Evolutionary conservation across 2,797 vertebrate species (phyloP), one percentile per base, ranked within the genome.

Genomic region (Enteromius mattozi): DNA sequence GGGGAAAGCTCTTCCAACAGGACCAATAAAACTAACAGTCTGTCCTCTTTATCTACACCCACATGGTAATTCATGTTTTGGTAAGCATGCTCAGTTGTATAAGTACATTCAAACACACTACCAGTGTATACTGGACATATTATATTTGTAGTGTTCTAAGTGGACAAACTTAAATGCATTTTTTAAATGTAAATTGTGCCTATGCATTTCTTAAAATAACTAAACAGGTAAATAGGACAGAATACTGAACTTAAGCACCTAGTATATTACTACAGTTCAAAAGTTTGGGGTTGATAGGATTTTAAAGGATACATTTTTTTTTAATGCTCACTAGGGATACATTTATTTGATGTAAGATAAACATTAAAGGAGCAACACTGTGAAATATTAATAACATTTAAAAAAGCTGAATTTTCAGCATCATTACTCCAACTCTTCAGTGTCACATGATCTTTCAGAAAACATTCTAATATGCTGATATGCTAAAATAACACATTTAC

Each of bases 1-100:
- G 87, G 30, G 68, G 61, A 59, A 54, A 24, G 83, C 82, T 45
- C 24, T 76, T 74, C 33, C 45, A 81, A 85, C 83, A 85, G 63
- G 56, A 80, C 72, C 84, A 87, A 76, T 85, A 88, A 84, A 85
- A 74, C 70, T 81, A 75, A 82, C 77, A 61, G 69, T 71, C 27
- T 24, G 8, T n/a, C 61, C 40, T 54, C 72, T 21, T 56, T 27
- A 76, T 40, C 49, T 85, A 80, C 82, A 71, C 65, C 51, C 72
- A 77, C 24, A 49, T 59, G 47, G 61, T 13, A 14, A 70, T 63
- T 82, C 5, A 45, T 9, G 56, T 35, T 8, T 17, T n/a, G 51
- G 78, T 56, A 17, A 3, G 71, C 56, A 90, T 84, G 83, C 72
- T 81, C 68, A 84, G 45, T 17, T 2, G 49, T 76, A 40, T 2